Evolutionary conservation across 2,888 invertebrate genomes (phyloP).

Genomic region (Lochmaea crataegi): DNA sequence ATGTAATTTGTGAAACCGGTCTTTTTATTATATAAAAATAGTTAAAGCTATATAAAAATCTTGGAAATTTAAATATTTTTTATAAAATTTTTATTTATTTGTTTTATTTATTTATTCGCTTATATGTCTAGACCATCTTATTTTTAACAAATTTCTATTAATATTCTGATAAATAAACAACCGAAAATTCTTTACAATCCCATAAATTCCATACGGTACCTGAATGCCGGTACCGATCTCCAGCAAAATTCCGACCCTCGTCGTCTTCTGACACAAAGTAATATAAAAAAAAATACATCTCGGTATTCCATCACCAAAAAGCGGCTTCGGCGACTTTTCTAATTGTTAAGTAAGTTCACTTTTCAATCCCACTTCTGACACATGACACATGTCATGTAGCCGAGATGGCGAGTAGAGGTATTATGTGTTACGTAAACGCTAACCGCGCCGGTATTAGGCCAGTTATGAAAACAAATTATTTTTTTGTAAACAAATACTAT

Average conservation of each 20-base stretch:
- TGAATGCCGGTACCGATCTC: constrained; percentile 3
- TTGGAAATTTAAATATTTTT: too few species aligned
- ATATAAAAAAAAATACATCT: constrained; percentile 18
- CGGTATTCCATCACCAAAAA: constrained; percentile 16
- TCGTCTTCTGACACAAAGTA: constrained; percentile 24
- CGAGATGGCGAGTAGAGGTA: constrained; percentile 18
- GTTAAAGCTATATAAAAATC: too few species aligned
- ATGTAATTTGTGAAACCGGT: too few species aligned
- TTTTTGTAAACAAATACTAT: too few species aligned
- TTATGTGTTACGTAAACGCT: constrained; percentile 45
- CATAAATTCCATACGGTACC: constrained; percentile 18
- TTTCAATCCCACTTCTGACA: constrained; percentile 64
- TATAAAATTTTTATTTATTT: too few species aligned
- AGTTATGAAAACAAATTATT: constrained; percentile 11
- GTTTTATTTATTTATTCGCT: too few species aligned
- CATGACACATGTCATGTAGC: constrained; percentile 34
- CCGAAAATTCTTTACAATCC: constrained; percentile 4
- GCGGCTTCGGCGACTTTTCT: constrained; percentile 29
- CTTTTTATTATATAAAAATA: too few species aligned
- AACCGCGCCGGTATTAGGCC: constrained; percentile 18
- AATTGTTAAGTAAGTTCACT: constrained; percentile 60
- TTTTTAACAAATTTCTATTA: neutral
- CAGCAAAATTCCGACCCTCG: constrained; percentile 23
- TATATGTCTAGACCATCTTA: too few species aligned
- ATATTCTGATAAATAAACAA: neutral